Evolutionary conservation across 2,797 vertebrate genomes (phyloP).

Genomic region (Cirrhinus mrigala): DNA sequence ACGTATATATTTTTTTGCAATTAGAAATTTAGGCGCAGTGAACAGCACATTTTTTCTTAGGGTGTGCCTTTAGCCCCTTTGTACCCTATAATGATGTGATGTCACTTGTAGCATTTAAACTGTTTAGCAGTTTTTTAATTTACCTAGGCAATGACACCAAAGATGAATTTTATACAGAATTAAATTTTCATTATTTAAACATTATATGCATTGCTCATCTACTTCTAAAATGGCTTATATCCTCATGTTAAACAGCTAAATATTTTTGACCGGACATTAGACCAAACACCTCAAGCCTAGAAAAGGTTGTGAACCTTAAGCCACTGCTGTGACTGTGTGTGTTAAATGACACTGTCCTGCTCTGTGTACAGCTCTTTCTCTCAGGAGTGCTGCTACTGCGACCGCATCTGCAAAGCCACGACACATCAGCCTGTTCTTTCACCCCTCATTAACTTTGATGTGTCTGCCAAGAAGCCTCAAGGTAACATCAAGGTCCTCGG

Average conservation of each 20-base stretch:
- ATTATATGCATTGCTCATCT: background rate
- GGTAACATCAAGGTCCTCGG: slow-evolving; percentile 62
- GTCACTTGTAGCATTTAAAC: background rate
- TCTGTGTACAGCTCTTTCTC: slow-evolving; percentile 41
- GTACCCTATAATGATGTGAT: background rate
- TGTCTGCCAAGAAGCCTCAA: slow-evolving; percentile 62
- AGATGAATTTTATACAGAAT: background rate
- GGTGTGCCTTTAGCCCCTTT: too few species aligned
- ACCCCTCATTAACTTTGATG: slow-evolving; percentile 66
- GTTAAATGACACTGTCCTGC: slow-evolving; percentile 19
- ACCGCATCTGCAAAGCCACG: slow-evolving; percentile 41
- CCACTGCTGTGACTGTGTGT: background rate
- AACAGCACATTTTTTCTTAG: too few species aligned
- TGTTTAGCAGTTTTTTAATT: background rate
- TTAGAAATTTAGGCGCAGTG: too few species aligned
- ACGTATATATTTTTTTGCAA: too few species aligned
- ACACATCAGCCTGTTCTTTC: slow-evolving; percentile 61
- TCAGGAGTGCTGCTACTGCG: slow-evolving; percentile 30
- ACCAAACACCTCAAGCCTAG: background rate
- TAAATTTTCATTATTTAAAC: background rate
- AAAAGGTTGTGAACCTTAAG: slow-evolving; percentile 32
- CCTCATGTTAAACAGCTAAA: background rate
- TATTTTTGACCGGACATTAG: background rate
- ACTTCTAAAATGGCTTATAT: background rate
- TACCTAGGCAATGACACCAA: background rate